A percentile compares a stretch with the other conserved stretches of the same genome.
phyloP scores from a whole-genome alignment of 2,888 invertebrate genomes.

The Dryocosmus kuriphilus region DNA sequence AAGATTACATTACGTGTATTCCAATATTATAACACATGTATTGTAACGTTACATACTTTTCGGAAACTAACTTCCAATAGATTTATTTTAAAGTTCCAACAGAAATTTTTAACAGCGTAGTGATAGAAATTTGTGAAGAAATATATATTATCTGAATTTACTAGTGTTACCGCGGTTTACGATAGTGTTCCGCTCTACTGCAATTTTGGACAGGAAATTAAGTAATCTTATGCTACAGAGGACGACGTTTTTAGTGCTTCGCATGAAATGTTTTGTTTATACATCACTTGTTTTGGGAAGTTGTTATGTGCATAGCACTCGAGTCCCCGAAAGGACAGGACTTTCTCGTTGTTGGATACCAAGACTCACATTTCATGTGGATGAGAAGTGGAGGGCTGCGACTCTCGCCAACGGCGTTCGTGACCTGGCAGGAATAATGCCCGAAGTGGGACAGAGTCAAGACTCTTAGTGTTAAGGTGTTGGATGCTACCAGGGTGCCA shows the following conservation, averaged over 20 bases:
- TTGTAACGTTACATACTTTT: too few relatives aligned
- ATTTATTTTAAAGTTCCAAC: too few relatives aligned
- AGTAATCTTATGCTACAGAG: background rate
- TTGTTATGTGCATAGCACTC: background rate
- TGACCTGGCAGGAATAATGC: constrained; percentile 89
- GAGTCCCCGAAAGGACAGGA: background rate
- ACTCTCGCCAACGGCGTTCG: constrained; percentile 89
- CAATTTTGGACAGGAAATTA: constrained; percentile 1
- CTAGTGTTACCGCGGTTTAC: background rate
- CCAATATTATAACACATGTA: too few relatives aligned
- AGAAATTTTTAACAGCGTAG: too few relatives aligned
- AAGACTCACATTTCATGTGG: constrained; percentile 87
- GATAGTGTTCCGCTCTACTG: background rate
- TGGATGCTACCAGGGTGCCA: constrained; percentile 83
- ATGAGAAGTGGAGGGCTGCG: constrained; percentile 86
- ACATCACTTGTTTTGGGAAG: background rate
- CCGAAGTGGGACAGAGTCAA: constrained; percentile 86
- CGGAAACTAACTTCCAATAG: too few relatives aligned
- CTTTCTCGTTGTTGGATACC: background rate
- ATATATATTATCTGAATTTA: background rate
- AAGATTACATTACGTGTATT: too few relatives aligned
- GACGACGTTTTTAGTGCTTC: background rate
- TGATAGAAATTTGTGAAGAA: too few relatives aligned
- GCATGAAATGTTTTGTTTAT: background rate
- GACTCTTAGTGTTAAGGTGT: constrained; percentile 84